Percentiles rank a stretch among this genome's conserved stretches.
Conservation (phyloP, 2,113 vertebrate species). For the Aythya baeri region DNA sequence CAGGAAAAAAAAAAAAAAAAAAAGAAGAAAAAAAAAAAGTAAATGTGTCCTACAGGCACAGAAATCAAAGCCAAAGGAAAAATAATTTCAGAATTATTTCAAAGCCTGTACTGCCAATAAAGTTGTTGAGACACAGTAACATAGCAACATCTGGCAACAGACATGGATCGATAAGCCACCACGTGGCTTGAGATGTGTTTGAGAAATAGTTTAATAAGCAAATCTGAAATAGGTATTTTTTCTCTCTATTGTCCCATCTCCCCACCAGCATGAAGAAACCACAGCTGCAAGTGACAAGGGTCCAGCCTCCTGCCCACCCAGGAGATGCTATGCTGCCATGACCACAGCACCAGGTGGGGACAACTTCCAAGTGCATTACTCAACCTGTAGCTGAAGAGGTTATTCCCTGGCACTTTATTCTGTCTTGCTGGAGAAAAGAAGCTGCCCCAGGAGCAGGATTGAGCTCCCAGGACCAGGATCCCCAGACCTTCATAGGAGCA, state of each 20-base stretch:
- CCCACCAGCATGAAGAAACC: not conserved
- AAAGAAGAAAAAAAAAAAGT: not conserved
- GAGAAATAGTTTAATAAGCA: not conserved
- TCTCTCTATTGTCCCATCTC: not conserved
- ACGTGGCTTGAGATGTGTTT: not conserved
- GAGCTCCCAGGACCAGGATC: not conserved
- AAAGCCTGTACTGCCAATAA: not conserved
- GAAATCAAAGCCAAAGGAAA: not conserved
- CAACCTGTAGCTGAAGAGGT: not conserved
- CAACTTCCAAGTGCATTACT: not conserved
- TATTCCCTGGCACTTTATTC: not conserved
- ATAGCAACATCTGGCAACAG: not conserved
- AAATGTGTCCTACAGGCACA: not conserved
- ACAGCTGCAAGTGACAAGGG: fast-evolving
- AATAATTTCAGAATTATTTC: not conserved
- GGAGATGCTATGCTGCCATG: fast-evolving
- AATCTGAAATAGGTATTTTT: not conserved
- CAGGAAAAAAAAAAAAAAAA: not conserved
- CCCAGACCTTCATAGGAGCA: not conserved
- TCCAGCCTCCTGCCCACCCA: not conserved
- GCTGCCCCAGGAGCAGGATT: not conserved
- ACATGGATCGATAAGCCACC: not conserved
- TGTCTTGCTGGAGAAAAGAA: not conserved
- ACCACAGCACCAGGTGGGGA: not conserved
- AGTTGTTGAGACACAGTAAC: not conserved